phyloP scores from a whole-genome alignment of 2,797 vertebrate genomes.

The Lagorchestes hirsutus region DNA sequence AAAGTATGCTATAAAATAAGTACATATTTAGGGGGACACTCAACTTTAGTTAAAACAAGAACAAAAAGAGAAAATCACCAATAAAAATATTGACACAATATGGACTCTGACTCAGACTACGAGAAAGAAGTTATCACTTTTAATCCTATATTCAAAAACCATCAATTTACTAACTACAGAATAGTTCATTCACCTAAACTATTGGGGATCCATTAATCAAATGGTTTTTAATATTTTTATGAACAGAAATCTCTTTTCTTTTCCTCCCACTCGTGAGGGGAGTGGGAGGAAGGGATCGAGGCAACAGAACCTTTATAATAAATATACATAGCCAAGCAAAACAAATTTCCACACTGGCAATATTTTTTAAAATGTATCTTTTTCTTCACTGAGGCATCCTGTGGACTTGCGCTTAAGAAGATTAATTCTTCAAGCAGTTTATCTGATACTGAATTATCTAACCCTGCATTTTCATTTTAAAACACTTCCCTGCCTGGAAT shows the following conservation, averaged over 20 bases:
- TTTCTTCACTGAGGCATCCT: background rate
- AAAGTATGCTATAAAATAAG: background rate
- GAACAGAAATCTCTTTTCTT: background rate
- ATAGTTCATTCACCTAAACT: background rate
- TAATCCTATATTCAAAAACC: conserved; percentile 41
- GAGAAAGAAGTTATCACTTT: conserved; percentile 35
- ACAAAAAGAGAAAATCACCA: conserved; percentile 32
- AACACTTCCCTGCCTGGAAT: background rate
- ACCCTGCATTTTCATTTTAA: background rate
- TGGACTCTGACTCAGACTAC: conserved; percentile 9
- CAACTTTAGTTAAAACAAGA: conserved; percentile 36
- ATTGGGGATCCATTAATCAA: conserved; percentile 15
- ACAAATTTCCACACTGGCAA: background rate
- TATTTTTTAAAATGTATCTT: background rate
- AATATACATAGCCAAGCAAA: background rate
- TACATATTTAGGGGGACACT: background rate
- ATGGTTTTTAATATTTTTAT: background rate
- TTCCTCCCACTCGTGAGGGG: too few species aligned
- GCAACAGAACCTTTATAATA: background rate
- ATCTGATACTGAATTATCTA: background rate
- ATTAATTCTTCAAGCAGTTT: background rate
- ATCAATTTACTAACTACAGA: conserved; percentile 36
- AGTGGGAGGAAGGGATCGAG: too few species aligned
- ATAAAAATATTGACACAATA: conserved; percentile 19
- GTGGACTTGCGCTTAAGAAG: background rate